Evolutionary conservation across 2,797 vertebrate genomes (phyloP), one percentile per base, ranked within the genome.

Genomic region (Arrhamphus sclerolepis): DNA sequence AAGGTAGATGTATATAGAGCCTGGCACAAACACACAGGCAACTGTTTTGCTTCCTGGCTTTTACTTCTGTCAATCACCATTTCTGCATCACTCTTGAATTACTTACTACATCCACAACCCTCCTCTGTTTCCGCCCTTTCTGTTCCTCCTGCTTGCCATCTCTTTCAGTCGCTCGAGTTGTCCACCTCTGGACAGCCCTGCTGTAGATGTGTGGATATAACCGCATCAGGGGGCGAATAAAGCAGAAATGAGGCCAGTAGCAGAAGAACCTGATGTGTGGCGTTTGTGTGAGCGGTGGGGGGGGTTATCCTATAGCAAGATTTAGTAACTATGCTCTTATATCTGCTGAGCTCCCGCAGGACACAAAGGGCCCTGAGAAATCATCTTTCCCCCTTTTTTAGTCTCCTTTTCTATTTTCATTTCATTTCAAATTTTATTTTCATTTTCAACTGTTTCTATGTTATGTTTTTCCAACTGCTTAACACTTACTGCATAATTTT

Each of bases 151-250:
- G 29, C 79, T 71, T 9, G 16, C 62, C 52, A 69, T 73, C 66
- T 72, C 28, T 69, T 73, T 62, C 66, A 39, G 67, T 77, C 77
- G 62, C 61, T 84, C 66, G 68, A 64, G 77, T 81, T 78, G 78
- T 80, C 72, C 80, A 62, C 77, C 70, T 73, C 49, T 50, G 55
- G 70, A 68, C 46, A 81, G 56, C 70, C 54, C 52, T 48, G 55
- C 75, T 78, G 47, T 72, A 77, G 79, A 65, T 68, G 68, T 79
- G 67, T 80, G 81, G 73, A 61, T 74, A 24, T 80, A 82, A 86
- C 77, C 52, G 70, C 77, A 81, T 86, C 79, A 83, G 78, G 75
- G 87, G 83, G 72, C 66, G 80, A 79, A 86, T 89, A 84, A 83
- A 84, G 75, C 78, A 70, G 79, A 84, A 85, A 82, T 28, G 61